phyloP scores from a whole-genome alignment of 2,797 vertebrate genomes.

The Crenichthys baileyi region DNA sequence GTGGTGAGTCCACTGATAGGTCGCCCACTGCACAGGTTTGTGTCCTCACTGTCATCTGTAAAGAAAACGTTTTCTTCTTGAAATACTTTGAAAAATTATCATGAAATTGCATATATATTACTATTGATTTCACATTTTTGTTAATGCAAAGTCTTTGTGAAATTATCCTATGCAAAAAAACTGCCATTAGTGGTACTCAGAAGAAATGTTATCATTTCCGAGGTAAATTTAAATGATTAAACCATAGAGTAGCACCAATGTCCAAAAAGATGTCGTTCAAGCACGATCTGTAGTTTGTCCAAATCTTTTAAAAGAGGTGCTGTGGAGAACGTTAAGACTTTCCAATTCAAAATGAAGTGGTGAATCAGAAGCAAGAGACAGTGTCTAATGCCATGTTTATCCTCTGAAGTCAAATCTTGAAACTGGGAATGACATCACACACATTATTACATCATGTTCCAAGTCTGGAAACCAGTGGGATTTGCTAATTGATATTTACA shows the following conservation, averaged over 20 bases:
- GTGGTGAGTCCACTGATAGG: slow-evolving; percentile 87
- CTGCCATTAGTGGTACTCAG: not conserved
- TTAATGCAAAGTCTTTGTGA: not conserved
- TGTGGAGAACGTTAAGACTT: not conserved
- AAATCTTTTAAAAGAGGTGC: not conserved
- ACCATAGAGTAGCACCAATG: not conserved
- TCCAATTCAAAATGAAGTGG: too few relatives aligned
- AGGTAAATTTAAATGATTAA: not conserved
- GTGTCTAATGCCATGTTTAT: not conserved
- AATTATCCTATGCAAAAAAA: not conserved
- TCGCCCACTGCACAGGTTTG: slow-evolving; percentile 88
- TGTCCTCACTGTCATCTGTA: slow-evolving; percentile 83
- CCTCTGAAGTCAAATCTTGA: not conserved
- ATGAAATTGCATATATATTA: not conserved
- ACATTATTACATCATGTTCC: too few relatives aligned
- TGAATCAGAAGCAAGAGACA: too few relatives aligned
- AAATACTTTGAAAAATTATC: too few relatives aligned
- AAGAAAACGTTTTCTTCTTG: not conserved
- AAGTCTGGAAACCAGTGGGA: too few relatives aligned
- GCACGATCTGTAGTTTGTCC: not conserved
- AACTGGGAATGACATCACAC: not conserved
- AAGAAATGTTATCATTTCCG: not conserved
- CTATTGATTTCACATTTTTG: not conserved
- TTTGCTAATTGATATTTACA: too few relatives aligned
- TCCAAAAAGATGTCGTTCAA: not conserved